Conservation (phyloP, 2,113 vertebrate species). For the Syngnathus scovelli region DNA sequence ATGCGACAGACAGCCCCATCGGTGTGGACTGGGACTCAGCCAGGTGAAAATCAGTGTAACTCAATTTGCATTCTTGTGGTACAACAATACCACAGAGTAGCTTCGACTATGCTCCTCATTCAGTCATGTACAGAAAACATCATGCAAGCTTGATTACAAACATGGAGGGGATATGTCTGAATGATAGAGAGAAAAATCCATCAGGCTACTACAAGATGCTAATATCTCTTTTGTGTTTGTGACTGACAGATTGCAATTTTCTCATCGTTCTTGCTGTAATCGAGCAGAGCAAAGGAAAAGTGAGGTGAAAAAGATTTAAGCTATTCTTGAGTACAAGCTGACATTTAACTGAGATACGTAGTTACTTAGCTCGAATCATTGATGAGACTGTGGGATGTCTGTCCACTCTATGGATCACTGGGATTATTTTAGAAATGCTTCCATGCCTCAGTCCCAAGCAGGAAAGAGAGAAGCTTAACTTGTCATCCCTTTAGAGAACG, state of each 20-base stretch:
- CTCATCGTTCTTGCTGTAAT: constrained; percentile 49
- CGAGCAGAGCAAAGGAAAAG: constrained; percentile 22
- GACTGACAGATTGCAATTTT: constrained; percentile 55
- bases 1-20: not conserved
- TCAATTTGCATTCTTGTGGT: not conserved
- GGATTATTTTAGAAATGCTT: constrained; percentile 44
- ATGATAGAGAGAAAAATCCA: constrained; percentile 11
- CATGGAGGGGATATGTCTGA: constrained; percentile 1
- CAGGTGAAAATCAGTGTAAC: not conserved
- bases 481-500: constrained; percentile 64
- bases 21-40: not conserved
- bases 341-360: not conserved
- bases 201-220: constrained; percentile 22
- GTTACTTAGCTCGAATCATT: constrained; percentile 30
- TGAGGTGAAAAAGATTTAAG: constrained; percentile 19
- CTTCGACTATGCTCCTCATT: not conserved
- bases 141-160: constrained; percentile 6
- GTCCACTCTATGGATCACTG: constrained; percentile 52
- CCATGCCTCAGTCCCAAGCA: constrained; percentile 38
- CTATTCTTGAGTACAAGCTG: constrained; percentile 3
- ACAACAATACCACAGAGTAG: not conserved
- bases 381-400: constrained; percentile 19
- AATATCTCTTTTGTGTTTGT: constrained; percentile 30
- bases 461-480: constrained; percentile 56
- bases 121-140: constrained; percentile 7